These are phyloP conservation scores for Thaumatotibia leucotreta DNA, from an alignment of 1,140 invertebrate species.

Conservation along the genomic window DNA sequence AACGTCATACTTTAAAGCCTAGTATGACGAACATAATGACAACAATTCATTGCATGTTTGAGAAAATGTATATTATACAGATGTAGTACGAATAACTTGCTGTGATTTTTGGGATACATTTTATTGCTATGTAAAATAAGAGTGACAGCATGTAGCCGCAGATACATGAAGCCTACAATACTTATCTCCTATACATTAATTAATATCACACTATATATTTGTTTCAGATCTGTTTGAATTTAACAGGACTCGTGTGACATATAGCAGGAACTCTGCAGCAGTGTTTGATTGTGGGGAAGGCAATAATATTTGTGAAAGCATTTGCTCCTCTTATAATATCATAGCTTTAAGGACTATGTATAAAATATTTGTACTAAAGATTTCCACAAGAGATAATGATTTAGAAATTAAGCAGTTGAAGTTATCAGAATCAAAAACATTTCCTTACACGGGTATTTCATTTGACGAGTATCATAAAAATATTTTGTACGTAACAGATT, in stretches of 20 bases:
- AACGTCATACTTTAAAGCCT: no score
- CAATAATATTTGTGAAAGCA: slow-evolving; percentile 52
- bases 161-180: no score
- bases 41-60: no score
- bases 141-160: no score
- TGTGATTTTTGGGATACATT: no score
- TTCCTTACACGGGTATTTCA: slow-evolving; percentile 55
- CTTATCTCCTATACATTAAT: no score
- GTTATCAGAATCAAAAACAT: slow-evolving; percentile 41
- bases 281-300: slow-evolving; percentile 45
- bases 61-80: no score
- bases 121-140: no score
- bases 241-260: slow-evolving; percentile 30
- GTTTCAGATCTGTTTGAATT: slow-evolving; percentile 58
- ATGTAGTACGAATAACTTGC: no score
- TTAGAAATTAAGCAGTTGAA: slow-evolving; percentile 45
- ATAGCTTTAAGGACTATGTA: slow-evolving; percentile 49
- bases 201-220: slow-evolving; percentile 16
- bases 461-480: slow-evolving; percentile 61
- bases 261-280: slow-evolving; percentile 26
- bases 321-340: slow-evolving; percentile 41
- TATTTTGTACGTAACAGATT: slow-evolving; percentile 52
- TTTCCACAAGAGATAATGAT: slow-evolving; percentile 25
- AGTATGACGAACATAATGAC: no score
- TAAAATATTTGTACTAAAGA: slow-evolving; percentile 52